Evolutionary conservation across 2,113 vertebrate genomes (phyloP), one percentile per base, ranked within the genome.

Genomic region (Panthera uncia): DNA sequence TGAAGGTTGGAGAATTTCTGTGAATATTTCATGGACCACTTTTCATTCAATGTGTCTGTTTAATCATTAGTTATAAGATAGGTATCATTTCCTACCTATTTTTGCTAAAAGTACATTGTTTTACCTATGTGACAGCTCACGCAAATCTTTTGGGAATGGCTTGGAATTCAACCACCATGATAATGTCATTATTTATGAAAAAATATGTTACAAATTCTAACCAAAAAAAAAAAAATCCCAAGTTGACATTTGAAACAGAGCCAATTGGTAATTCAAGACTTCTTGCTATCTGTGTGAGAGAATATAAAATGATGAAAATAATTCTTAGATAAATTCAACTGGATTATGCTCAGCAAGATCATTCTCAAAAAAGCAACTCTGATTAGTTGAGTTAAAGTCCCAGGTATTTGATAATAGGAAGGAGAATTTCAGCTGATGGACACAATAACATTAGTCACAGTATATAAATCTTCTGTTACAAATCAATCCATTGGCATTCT

Each of bases 191-290:
- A 55, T 48, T 82, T 38, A 3, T 55, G 29, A 3, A 48, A 89
- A 84, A 89, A 69, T 66, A 76, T 65, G 29, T 23, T 63, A 66
- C 38, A 94, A n/a, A 85, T 55, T 80, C n/a, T 95, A 74, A 93
- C 86, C 33, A 25, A 91, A 85, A 93, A 68, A 82, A 83, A 83
- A 78, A 83, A 57, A 83, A 83, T 65, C 41, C 27, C 12, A 74
- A 71, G 45, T 38, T 15, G 7, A 69, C 21, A 69, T 88, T 69
- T 94, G 52, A 87, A 88, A 84, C 29, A 73, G 38, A 78, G 8
- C 8, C 29, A 55, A 16, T 16, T 76, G 41, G 27, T 93, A 55
- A 71, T 79, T 7, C 21, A 45, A 55, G 25, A 89, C 19, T 55
- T 68, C 6, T 38, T 80, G 29, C 13, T 73, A 36, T 86, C 65